Evolutionary conservation across 2,888 invertebrate species (phyloP).

Genomic region (Hedychridium roseum): DNA sequence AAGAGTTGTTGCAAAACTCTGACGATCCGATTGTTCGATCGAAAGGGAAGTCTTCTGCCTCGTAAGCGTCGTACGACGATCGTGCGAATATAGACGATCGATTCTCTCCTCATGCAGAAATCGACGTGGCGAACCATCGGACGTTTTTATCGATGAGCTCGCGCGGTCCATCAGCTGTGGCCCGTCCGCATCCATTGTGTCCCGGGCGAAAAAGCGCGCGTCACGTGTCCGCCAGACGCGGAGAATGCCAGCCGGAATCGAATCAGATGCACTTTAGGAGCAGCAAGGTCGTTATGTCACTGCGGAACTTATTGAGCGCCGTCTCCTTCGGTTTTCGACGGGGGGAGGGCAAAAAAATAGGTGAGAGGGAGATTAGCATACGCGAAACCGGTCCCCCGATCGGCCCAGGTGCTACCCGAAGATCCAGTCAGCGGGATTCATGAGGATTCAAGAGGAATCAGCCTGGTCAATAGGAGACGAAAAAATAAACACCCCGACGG

Average conservation of each 20-base stretch:
- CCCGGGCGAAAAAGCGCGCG: not conserved
- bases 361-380: not conserved
- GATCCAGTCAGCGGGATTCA: not conserved
- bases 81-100: too few species aligned
- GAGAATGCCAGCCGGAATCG: constrained; percentile 19
- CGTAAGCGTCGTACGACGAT: too few species aligned
- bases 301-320: constrained; percentile 18
- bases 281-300: constrained; percentile 36
- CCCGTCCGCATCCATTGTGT: not conserved
- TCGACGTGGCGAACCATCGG: too few species aligned
- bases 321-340: not conserved
- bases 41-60: too few species aligned
- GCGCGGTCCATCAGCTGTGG: too few species aligned
- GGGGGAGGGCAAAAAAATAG: not conserved
- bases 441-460: too few species aligned
- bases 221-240: too few species aligned
- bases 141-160: too few species aligned
- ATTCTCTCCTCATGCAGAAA: too few species aligned
- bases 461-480: not conserved
- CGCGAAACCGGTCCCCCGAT: constrained; percentile 1
- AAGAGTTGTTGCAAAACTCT: too few species aligned
- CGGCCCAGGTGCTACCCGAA: not conserved
- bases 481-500: too few species aligned
- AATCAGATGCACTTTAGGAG: constrained; percentile 28
- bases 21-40: too few species aligned